phyloP scores from a whole-genome alignment of 2,113 vertebrate species.

The Macroglossus sobrinus region DNA sequence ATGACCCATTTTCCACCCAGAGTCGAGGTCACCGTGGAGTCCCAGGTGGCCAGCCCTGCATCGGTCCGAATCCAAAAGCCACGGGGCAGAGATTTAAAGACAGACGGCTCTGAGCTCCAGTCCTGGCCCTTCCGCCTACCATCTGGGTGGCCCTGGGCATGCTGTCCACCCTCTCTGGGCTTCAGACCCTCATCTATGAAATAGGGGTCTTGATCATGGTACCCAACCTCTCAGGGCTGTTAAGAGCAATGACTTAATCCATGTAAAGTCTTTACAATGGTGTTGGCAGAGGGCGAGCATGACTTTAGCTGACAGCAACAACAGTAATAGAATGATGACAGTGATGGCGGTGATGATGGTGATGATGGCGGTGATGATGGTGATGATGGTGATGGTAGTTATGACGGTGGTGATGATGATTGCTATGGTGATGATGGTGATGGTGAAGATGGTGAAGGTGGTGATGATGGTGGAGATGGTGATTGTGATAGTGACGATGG shows the following conservation, averaged over 20 bases:
- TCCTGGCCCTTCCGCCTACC: not conserved
- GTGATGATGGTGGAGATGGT: not conserved
- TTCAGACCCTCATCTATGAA: not conserved
- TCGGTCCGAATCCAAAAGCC: not conserved
- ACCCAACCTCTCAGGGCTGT: not conserved
- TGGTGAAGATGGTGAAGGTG: rapidly evolving
- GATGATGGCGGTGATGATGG: not conserved
- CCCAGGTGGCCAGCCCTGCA: not conserved
- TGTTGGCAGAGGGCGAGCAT: not conserved
- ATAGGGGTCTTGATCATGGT: not conserved
- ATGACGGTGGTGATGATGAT: rapidly evolving
- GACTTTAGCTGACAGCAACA: not conserved
- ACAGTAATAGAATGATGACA: not conserved
- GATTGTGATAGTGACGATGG: not conserved
- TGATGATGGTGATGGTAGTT: rapidly evolving
- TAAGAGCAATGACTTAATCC: not conserved
- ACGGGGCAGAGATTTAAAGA: too few species aligned
- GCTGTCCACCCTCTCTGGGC: not conserved
- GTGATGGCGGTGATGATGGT: not conserved
- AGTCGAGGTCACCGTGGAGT: too few species aligned
- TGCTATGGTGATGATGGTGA: rapidly evolving
- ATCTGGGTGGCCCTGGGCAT: too few species aligned
- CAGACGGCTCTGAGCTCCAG: not conserved
- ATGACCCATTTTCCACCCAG: not conserved
- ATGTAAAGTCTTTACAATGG: not conserved